phyloP scores from a whole-genome alignment of 2,888 invertebrate genomes.

The Ochropleura leucogaster region DNA sequence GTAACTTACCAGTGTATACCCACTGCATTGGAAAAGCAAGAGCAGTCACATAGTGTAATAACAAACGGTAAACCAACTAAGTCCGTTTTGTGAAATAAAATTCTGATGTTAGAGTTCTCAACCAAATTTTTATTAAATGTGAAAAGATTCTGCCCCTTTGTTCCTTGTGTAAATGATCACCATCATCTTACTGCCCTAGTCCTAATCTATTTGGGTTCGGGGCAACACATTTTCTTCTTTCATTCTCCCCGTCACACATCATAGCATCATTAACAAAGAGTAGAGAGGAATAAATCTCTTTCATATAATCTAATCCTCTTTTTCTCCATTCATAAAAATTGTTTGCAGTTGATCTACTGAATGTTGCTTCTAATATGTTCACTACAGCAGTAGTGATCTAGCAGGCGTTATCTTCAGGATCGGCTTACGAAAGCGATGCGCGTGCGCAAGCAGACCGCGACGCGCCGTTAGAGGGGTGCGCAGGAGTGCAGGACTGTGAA shows the following conservation, averaged over 20 bases:
- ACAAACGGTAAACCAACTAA: background rate
- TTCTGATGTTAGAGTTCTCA: background rate
- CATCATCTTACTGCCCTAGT: background rate
- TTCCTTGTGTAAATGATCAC: background rate
- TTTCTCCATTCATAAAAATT: background rate
- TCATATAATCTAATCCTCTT: background rate
- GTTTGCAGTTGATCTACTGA: background rate
- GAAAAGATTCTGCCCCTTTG: background rate
- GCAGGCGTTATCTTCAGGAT: conserved; percentile 83
- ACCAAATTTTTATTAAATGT: no score
- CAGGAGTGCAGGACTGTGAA: conserved; percentile 59
- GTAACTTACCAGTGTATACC: conserved; percentile 34
- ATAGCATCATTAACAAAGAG: background rate
- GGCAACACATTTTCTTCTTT: background rate
- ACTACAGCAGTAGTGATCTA: conserved; percentile 3
- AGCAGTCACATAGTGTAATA: background rate
- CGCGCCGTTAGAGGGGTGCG: conserved; percentile 74
- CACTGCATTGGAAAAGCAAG: conserved; percentile 46
- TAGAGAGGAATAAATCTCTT: background rate
- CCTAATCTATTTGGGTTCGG: background rate
- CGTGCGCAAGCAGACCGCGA: conserved; percentile 82
- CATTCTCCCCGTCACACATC: background rate
- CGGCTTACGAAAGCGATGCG: conserved; percentile 84
- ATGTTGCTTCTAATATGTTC: background rate
- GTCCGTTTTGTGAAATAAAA: background rate